A percentile compares a stretch with the other conserved stretches of the same genome.
Conservation (phyloP, 2,888 invertebrate species). For the Bursaphelenchus okinawaensis region DNA sequence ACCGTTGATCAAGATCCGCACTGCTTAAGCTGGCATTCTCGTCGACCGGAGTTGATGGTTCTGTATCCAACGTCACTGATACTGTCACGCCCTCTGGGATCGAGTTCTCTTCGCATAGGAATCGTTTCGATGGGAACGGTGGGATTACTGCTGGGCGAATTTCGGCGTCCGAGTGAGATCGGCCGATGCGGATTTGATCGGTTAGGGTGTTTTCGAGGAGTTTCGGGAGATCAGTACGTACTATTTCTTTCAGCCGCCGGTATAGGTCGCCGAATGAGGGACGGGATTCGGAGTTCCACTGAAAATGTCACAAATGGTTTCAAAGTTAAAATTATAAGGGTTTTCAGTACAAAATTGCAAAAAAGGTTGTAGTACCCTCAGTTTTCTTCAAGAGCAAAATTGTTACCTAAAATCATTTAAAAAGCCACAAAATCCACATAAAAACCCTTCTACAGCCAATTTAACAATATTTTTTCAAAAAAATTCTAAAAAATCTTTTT, state of each 20-base stretch:
- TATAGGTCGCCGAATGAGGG: constrained; percentile 31
- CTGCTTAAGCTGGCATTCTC: background rate
- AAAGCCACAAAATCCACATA: background rate
- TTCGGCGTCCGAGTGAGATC: constrained; percentile 44
- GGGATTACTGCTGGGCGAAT: constrained; percentile 11
- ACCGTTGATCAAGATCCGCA: background rate
- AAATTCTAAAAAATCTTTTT: background rate
- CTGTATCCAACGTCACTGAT: background rate
- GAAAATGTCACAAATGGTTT: no score
- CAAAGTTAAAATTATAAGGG: no score
- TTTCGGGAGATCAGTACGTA: constrained; percentile 13
- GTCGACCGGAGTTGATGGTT: constrained; percentile 1
- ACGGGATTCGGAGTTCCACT: constrained; percentile 34
- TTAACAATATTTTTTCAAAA: background rate
- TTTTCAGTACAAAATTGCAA: no score
- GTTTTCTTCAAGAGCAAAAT: no score
- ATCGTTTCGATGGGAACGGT: background rate
- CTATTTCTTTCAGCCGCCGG: constrained; percentile 20
- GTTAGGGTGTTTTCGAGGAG: constrained; percentile 3
- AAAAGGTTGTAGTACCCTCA: no score
- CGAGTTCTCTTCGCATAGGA: background rate
- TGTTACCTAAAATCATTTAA: no score
- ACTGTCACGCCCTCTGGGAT: constrained; percentile 21
- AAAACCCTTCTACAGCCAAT: background rate
- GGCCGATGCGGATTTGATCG: constrained; percentile 28